Base-by-base conservation (phyloP, 1,140 invertebrate genomes). In the Apis mellifera region DNA sequence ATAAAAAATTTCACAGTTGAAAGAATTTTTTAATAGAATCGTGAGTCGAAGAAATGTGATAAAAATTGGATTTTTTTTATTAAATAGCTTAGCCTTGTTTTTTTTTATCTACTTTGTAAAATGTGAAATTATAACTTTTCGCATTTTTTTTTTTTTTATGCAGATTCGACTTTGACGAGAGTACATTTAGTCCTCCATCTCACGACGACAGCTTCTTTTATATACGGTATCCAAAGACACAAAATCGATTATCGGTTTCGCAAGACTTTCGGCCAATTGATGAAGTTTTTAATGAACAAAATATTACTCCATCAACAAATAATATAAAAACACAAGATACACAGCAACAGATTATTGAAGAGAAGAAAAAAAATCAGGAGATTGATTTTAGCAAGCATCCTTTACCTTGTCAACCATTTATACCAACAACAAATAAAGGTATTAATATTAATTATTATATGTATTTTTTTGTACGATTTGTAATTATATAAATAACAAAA, bases 151-250 rank as follows among this genome's bases (percentile, higher is more conserved):
- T n/a, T n/a, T 85, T 90, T 92, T 92, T 68, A 52, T 57, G 12
- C 93, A 97, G 96, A 92, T 96, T 96, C 75, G 96, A 96, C 89
- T 95, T 96, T 83, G 95, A 95, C 76, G 95, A 96, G 65, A 95
- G 94, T 78, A 94, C 96, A 21, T 95, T 96, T 84, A 96, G 96
- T 50, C 96, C 96, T 32, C 96, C 96, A 19, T 95, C 95, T 19
- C 95, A 96, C 65, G 96, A 97, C 89, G 96, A 96, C 82, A 96
- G 94, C 64, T 97, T 97, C 89, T 96, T 97, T 90, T 96, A 95
- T 82, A 95, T 96, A 82, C 94, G 95, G 42, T 96, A 96, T 89
- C 94, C 95, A 0, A 94, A 93, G 57, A 77, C 90, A 11, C 87
- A 89, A 82, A 88, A 86, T 60, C n/a, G 57, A 78, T 71, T 69